phyloP scores from a whole-genome alignment of 2,888 invertebrate species.

The Catocala fraxini region DNA sequence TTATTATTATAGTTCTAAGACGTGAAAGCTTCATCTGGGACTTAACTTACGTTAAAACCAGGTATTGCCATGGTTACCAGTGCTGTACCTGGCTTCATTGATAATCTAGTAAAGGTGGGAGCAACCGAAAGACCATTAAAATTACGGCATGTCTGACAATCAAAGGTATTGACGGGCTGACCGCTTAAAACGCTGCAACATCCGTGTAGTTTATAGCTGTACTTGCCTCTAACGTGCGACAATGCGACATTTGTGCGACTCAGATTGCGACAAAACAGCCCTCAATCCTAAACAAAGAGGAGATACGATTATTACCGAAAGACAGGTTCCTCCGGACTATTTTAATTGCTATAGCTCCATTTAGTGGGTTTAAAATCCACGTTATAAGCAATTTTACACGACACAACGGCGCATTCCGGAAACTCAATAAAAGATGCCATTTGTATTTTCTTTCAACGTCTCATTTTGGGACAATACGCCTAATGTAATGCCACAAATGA shows the following conservation, averaged over 20 bases:
- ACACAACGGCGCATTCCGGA: conserved; percentile 61
- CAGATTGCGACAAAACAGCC: not conserved
- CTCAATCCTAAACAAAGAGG: not conserved
- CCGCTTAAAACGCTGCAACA: too few species aligned
- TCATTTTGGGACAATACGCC: conserved; percentile 78
- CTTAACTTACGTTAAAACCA: too few species aligned
- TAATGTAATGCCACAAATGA: conserved; percentile 83
- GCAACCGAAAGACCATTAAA: too few species aligned
- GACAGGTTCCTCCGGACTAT: conserved; percentile 12
- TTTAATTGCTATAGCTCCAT: conserved; percentile 45
- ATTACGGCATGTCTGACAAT: too few species aligned
- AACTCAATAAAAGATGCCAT: conserved; percentile 70
- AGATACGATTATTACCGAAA: conserved; percentile 13
- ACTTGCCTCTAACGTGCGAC: too few species aligned
- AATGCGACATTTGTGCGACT: not conserved
- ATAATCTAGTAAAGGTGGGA: too few species aligned
- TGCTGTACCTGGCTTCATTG: too few species aligned
- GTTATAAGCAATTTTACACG: conserved; percentile 58
- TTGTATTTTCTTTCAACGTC: conserved; percentile 76
- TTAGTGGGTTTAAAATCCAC: conserved; percentile 43
- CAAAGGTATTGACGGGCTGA: too few species aligned
- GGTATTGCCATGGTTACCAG: too few species aligned
- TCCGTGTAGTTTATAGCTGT: too few species aligned
- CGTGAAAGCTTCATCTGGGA: too few species aligned
- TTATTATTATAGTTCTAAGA: too few species aligned